Percentiles rank a stretch among this genome's conserved stretches.
phyloP scores from a whole-genome alignment of 1,140 invertebrate genomes.

The Aphelenchoides besseyi region DNA sequence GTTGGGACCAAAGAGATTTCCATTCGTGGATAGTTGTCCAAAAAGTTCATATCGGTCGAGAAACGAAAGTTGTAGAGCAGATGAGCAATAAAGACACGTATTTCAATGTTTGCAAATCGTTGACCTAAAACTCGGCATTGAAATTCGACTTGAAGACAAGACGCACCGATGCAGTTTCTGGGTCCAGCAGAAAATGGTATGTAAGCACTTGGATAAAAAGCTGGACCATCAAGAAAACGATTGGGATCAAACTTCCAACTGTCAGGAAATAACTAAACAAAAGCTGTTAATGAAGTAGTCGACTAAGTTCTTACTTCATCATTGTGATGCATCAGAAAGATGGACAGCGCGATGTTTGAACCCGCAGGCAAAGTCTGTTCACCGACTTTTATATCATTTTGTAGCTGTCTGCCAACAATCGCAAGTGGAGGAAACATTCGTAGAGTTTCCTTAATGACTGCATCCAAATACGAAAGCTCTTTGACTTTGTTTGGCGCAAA shows the following conservation, averaged over 20 bases:
- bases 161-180: conserved; percentile 64
- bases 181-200: conserved; percentile 64
- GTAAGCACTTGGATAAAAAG: conserved; percentile 1
- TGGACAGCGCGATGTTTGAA: background rate
- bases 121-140: background rate
- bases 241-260: conserved; percentile 27
- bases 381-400: conserved; percentile 3
- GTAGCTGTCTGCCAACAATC: background rate
- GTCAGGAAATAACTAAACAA: conserved; percentile 29
- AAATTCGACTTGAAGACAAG: conserved; percentile 23
- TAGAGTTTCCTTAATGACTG: conserved; percentile 22
- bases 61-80: conserved; percentile 6
- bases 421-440: conserved; percentile 21
- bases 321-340: conserved; percentile 15
- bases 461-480: conserved; percentile 19
- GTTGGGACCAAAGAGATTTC: background rate
- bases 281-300: background rate
- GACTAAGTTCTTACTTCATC: conserved; percentile 2
- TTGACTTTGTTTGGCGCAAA: conserved; percentile 14
- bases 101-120: conserved; percentile 3
- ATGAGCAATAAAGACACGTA: conserved; percentile 5
- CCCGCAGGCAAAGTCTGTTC: background rate
- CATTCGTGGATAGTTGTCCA: background rate
- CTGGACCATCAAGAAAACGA: conserved; percentile 13
- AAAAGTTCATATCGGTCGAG: background rate